phyloP scores from a whole-genome alignment of 2,113 vertebrate genomes.

The Urocynchramus pylzowi region DNA sequence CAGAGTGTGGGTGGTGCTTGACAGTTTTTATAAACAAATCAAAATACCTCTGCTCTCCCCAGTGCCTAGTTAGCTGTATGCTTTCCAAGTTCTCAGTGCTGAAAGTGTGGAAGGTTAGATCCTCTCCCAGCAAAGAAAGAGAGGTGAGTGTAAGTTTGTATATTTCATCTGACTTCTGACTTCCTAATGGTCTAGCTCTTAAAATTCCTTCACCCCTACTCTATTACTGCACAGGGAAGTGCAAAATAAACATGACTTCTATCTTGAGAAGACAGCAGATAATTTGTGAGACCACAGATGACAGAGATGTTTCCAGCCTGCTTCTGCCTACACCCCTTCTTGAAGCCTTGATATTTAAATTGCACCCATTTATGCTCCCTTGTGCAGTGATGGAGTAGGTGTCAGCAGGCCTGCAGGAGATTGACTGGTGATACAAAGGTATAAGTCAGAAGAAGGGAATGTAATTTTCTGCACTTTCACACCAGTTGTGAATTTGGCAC shows the following conservation, averaged over 20 bases:
- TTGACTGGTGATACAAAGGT: neutral
- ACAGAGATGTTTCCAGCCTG: neutral
- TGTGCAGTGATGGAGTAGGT: neutral
- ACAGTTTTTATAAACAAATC: conserved; percentile 50
- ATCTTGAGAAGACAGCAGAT: conserved; percentile 3
- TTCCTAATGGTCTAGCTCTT: neutral
- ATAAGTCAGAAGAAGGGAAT: neutral
- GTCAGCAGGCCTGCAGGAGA: neutral
- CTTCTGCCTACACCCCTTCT: neutral
- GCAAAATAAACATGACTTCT: neutral
- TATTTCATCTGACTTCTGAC: neutral
- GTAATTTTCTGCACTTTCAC: neutral
- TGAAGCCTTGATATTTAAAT: conserved; percentile 33
- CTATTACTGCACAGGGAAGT: neutral
- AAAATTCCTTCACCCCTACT: neutral
- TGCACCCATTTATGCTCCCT: neutral
- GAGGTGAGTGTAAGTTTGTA: neutral
- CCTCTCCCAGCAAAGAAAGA: neutral
- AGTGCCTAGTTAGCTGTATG: conserved; percentile 3
- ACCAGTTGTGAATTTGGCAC: neutral
- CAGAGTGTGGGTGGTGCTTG: conserved; percentile 38
- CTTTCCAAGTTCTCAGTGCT: conserved; percentile 48
- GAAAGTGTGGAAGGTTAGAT: conserved; percentile 16
- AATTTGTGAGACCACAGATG: neutral
- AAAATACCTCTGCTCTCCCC: conserved; percentile 27